Conservation (phyloP, 2,888 invertebrate genomes). For the Volucella inanis region DNA sequence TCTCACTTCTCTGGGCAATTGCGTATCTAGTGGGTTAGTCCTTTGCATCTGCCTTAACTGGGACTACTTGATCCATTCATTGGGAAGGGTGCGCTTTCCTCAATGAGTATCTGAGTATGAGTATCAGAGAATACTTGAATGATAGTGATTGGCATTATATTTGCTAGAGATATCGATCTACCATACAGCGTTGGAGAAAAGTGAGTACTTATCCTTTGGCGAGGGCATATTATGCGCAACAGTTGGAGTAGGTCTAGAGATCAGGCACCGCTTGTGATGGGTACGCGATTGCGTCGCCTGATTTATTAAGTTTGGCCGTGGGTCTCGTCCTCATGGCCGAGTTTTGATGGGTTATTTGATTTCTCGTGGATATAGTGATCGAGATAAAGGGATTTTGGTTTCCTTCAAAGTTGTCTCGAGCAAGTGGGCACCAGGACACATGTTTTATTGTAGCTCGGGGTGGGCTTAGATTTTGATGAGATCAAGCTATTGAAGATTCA, state of each 20-base stretch:
- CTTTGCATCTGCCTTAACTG: constrained; percentile 55
- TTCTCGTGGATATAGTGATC: constrained; percentile 69
- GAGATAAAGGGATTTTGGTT: constrained; percentile 67
- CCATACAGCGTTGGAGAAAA: constrained; percentile 37
- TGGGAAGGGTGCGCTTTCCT: constrained; percentile 34
- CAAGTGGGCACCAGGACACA: constrained; percentile 47
- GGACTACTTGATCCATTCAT: constrained; percentile 53
- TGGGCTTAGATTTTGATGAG: constrained; percentile 68
- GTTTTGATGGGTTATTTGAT: constrained; percentile 74
- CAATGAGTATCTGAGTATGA: constrained; percentile 59
- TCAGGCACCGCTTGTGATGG: constrained; percentile 65
- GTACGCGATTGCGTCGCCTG: constrained; percentile 73
- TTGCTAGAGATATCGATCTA: constrained; percentile 66
- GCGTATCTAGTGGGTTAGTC: constrained; percentile 72
- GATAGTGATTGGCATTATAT: constrained; percentile 75
- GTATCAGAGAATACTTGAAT: constrained; percentile 51
- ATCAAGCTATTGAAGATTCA: constrained; percentile 53
- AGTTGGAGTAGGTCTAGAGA: constrained; percentile 9
- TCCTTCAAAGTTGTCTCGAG: not conserved
- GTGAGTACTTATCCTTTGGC: constrained; percentile 63
- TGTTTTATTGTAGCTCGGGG: constrained; percentile 71
- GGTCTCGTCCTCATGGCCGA: constrained; percentile 60
- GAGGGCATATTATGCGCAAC: constrained; percentile 14
- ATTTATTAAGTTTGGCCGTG: constrained; percentile 75
- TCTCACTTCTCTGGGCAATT: constrained; percentile 52